Percentiles rank a stretch among this genome's conserved stretches.
Conservation (phyloP, 2,797 vertebrate species). For the Momotus momota region DNA sequence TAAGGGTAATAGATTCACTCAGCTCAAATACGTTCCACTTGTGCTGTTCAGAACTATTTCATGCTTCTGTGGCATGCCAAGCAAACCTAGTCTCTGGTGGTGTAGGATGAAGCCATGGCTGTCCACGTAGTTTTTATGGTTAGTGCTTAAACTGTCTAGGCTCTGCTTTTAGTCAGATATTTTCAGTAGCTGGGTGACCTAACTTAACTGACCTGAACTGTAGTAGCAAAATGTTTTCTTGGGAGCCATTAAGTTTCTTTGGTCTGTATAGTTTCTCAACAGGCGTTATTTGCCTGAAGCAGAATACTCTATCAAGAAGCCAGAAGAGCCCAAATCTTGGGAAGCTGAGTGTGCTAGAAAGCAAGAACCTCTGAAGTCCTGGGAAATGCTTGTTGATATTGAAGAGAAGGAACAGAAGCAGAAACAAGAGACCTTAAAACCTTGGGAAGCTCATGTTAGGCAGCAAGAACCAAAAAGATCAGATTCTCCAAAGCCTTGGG, state of each 20-base stretch:
- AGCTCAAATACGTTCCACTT: background rate
- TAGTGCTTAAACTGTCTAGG: slow-evolving; percentile 3
- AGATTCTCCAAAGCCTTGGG: slow-evolving; percentile 70
- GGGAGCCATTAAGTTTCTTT: slow-evolving; percentile 71
- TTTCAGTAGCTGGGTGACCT: slow-evolving; percentile 19
- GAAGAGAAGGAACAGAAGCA: slow-evolving; percentile 68
- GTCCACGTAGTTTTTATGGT: background rate
- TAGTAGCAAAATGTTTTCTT: slow-evolving; percentile 55
- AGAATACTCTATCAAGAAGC: slow-evolving; percentile 72
- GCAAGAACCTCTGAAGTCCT: slow-evolving; percentile 86
- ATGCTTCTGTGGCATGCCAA: background rate
- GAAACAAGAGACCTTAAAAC: slow-evolving; percentile 68
- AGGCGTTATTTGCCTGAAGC: slow-evolving; percentile 83
- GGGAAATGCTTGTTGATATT: slow-evolving; percentile 81
- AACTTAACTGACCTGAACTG: slow-evolving; percentile 53
- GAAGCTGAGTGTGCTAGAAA: slow-evolving; percentile 82
- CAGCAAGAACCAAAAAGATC: slow-evolving; percentile 62
- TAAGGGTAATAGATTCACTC: background rate
- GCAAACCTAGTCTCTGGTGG: background rate
- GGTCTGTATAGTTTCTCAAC: slow-evolving; percentile 87
- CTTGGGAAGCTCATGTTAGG: slow-evolving; percentile 72
- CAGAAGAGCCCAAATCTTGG: slow-evolving; percentile 76
- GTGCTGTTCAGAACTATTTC: background rate
- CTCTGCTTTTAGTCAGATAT: background rate
- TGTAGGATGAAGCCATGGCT: background rate